phyloP scores from a whole-genome alignment of 2,797 vertebrate genomes.

The Jordanella pulchra region DNA sequence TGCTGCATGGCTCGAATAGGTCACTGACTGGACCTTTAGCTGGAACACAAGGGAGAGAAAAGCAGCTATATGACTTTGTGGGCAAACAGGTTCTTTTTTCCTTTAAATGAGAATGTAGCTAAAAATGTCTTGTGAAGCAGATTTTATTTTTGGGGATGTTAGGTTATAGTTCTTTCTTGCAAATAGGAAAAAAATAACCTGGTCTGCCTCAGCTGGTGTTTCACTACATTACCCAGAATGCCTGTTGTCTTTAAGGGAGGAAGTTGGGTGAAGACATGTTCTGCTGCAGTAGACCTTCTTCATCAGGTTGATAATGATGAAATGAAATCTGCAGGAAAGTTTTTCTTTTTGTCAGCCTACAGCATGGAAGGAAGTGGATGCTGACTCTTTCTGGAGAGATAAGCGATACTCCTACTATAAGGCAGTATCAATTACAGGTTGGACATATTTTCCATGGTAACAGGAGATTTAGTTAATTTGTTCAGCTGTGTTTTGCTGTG shows the following conservation, averaged over 20 bases:
- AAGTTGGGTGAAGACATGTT: background rate
- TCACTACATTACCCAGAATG: conserved; percentile 51
- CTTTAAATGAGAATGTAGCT: conserved; percentile 10
- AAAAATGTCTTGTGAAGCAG: background rate
- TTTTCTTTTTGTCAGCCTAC: background rate
- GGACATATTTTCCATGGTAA: background rate
- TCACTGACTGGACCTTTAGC: conserved; percentile 71
- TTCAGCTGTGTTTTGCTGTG: background rate
- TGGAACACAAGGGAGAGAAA: conserved; percentile 37
- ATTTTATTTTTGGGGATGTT: background rate
- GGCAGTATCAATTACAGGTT: background rate
- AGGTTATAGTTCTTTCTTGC: background rate
- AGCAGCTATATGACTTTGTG: conserved; percentile 17
- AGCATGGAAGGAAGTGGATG: background rate
- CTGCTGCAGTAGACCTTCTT: background rate
- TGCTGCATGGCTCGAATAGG: conserved; percentile 70
- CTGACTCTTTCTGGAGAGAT: background rate
- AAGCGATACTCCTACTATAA: background rate
- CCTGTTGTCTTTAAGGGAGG: conserved; percentile 1
- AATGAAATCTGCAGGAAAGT: background rate
- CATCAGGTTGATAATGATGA: background rate
- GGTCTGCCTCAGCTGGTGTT: background rate
- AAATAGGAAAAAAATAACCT: background rate
- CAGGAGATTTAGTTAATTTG: background rate
- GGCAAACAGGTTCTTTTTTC: conserved; percentile 4